Evolutionary conservation across 2,113 vertebrate species (phyloP), one percentile per base, ranked within the genome.

Genomic region (Jacana jacana): DNA sequence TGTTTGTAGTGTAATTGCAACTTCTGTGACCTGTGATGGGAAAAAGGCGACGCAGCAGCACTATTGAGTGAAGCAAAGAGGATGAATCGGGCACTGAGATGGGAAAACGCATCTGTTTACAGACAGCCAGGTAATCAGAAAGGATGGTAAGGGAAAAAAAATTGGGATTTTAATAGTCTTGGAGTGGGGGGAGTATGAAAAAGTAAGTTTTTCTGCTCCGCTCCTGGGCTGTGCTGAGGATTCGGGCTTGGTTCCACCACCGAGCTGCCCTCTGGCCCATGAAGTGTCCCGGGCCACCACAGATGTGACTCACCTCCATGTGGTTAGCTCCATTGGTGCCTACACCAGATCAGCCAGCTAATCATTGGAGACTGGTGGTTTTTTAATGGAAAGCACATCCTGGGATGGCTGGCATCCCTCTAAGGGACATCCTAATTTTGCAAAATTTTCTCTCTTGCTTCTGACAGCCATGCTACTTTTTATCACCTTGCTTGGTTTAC

Each of bases 311-410:
- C 39, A 60, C 46, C 57, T 60, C 33, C 4, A 2, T 35, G 33
- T 0, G 0, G 14, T 0, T 81, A 30, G 8, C 24, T 42, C 48
- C 17, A 4, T 7, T 7, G 37, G 8, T 58, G 37, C 28, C 65
- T 63, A 1, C 25, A 49, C 8, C 42, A 24, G 6, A 9, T 42
- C 17, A 30, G 25, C 17, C 19, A n/a, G 9, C 25, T 72, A 7
- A 13, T 27, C 33, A 17, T 57, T 19, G 37, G 81, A 58, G 23
- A 35, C 7, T 31, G 68, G n/a, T 33, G 37, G 37, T 4, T 40
- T 57, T 52, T 22, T 7, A 57, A 31, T 49, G 61, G 28, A 79
- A 60, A 60, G 35, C 33, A 58, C 17, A 35, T 17, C 54, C 57
- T 55, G 48, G 35, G 11, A 17, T 39, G 48, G 30, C 35, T 39